phyloP scores from a whole-genome alignment of 1,140 invertebrate species.

The Lepidurus arcticus region DNA sequence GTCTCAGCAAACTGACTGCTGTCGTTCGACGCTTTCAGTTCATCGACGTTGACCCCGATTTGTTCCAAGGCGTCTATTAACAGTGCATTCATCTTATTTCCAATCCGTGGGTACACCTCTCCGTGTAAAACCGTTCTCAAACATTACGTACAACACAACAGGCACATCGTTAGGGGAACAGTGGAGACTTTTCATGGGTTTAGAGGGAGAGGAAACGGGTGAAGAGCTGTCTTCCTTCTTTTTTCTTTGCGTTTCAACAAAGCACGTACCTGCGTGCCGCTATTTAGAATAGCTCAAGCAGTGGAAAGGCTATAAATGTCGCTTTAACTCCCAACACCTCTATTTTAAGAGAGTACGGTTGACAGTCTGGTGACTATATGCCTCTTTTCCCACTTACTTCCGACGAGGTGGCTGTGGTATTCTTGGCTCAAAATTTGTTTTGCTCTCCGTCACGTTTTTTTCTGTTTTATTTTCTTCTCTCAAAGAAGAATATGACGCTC shows the following conservation, averaged over 20 bases:
- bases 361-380: conserved; percentile 11
- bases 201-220: background rate
- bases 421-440: conserved; percentile 19
- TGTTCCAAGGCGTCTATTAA: background rate
- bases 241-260: background rate
- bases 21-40: background rate
- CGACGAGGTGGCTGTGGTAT: background rate
- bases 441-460: background rate
- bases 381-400: background rate
- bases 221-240: background rate
- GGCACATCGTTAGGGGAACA: no score
- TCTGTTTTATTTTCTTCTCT: background rate
- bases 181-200: no score
- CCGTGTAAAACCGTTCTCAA: no score
- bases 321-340: background rate
- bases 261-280: background rate
- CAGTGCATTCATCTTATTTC: background rate
- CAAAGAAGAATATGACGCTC: background rate
- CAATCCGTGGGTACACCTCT: background rate
- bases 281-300: background rate
- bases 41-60: background rate
- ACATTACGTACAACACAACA: no score
- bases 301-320: background rate
- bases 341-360: conserved; percentile 7
- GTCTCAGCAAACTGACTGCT: background rate